Evolutionary conservation across 2,888 invertebrate genomes (phyloP).

Genomic region (Caenorhabditis doughertyi): DNA sequence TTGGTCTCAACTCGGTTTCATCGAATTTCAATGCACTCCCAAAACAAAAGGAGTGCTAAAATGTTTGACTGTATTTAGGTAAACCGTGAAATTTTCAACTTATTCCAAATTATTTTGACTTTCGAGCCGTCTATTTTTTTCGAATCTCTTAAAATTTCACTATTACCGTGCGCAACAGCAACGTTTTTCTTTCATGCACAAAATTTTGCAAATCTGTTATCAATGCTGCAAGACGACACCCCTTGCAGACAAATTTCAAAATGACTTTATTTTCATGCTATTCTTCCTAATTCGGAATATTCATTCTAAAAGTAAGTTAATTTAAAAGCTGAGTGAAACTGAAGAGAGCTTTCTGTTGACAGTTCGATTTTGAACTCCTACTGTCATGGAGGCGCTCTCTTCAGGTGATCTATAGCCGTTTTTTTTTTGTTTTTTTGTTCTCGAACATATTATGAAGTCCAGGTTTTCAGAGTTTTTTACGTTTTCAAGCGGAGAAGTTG

Average conservation of each 20-base stretch:
- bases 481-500: not conserved
- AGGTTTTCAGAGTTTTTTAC: not conserved
- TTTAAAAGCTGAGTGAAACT: conserved; percentile 22
- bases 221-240: not conserved
- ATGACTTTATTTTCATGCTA: not conserved
- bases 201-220: too few species aligned
- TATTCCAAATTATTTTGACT: too few species aligned
- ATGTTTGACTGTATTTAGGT: too few species aligned
- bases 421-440: not conserved
- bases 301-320: conserved; percentile 20
- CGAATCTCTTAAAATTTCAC: too few species aligned
- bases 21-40: conserved; percentile 4
- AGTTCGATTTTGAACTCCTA: conserved; percentile 32
- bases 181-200: too few species aligned
- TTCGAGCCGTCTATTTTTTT: too few species aligned
- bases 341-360: conserved; percentile 59
- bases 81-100: too few species aligned
- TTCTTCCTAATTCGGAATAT: not conserved
- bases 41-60: too few species aligned
- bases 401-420: conserved; percentile 33
- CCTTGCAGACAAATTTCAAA: not conserved
- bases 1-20: conserved; percentile 3
- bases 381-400: conserved; percentile 64
- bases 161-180: too few species aligned
- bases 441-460: not conserved